Evolutionary conservation across 2,113 vertebrate genomes (phyloP).

Genomic region (Pipra filicauda): DNA sequence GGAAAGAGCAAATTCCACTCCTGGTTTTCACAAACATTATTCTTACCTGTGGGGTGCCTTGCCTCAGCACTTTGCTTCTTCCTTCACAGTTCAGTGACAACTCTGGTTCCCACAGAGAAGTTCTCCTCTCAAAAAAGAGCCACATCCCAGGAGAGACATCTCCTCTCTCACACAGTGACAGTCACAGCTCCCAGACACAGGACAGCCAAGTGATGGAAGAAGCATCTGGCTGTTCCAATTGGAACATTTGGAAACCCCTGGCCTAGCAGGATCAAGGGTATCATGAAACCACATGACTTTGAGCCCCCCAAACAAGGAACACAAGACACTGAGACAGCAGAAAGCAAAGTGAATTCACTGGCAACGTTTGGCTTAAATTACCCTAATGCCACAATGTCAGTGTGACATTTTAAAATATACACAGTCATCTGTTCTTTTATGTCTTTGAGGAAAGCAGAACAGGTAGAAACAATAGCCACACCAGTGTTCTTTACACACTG

Average conservation of each 20-base stretch:
- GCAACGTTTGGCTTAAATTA: slow-evolving; percentile 11
- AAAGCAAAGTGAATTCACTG: slow-evolving; percentile 16
- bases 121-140: not conserved
- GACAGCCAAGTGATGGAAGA: not conserved
- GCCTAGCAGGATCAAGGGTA: not conserved
- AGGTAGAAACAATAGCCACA: not conserved
- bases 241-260: not conserved
- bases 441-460: slow-evolving; percentile 23
- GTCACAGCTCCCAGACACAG: not conserved
- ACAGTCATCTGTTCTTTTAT: not conserved
- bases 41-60: not conserved
- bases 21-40: not conserved
- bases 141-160: not conserved
- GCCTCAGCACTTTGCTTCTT: not conserved
- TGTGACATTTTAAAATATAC: slow-evolving; percentile 8
- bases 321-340: not conserved
- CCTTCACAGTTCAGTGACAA: not conserved
- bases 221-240: not conserved
- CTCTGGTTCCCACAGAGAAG: not conserved
- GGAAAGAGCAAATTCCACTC: not conserved
- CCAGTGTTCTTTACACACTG: not conserved
- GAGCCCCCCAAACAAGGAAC: not conserved
- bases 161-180: not conserved
- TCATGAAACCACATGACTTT: not conserved
- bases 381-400: not conserved